Evolutionary conservation across 2,797 vertebrate genomes (phyloP).

Genomic region (Chelidonichthys spinosus): DNA sequence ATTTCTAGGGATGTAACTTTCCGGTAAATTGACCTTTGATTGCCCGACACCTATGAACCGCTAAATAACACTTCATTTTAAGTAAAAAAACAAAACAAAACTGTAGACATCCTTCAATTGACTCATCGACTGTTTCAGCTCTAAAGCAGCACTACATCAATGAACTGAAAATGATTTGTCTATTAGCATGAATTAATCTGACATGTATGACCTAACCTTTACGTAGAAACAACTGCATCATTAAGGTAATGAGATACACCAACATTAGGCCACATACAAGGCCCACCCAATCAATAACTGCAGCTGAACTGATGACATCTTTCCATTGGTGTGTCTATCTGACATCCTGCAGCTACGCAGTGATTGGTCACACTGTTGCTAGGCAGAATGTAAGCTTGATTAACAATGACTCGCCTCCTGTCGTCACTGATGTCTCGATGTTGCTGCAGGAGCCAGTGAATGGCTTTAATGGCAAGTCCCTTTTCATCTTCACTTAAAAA

Average conservation of each 20-base stretch:
- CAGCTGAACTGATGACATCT: conserved; percentile 31
- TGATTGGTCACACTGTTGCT: conserved; percentile 55
- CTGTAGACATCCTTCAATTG: no score
- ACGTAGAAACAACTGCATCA: background rate
- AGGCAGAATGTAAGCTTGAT: conserved; percentile 39
- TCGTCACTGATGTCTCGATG: no score
- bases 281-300: conserved; percentile 41
- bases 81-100: no score
- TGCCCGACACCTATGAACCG: no score
- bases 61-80: no score
- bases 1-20: no score
- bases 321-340: conserved; percentile 7
- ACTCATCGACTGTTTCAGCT: background rate
- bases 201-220: conserved; percentile 1
- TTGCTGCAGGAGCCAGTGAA: no score
- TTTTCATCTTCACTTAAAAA: no score
- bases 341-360: conserved; percentile 4
- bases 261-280: conserved; percentile 14
- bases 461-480: no score
- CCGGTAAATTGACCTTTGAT: no score
- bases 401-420: background rate
- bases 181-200: background rate
- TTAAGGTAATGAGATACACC: background rate
- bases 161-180: no score
- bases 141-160: background rate